Evolutionary conservation across 2,113 vertebrate species (phyloP).

Genomic region (Hippolais icterina): DNA sequence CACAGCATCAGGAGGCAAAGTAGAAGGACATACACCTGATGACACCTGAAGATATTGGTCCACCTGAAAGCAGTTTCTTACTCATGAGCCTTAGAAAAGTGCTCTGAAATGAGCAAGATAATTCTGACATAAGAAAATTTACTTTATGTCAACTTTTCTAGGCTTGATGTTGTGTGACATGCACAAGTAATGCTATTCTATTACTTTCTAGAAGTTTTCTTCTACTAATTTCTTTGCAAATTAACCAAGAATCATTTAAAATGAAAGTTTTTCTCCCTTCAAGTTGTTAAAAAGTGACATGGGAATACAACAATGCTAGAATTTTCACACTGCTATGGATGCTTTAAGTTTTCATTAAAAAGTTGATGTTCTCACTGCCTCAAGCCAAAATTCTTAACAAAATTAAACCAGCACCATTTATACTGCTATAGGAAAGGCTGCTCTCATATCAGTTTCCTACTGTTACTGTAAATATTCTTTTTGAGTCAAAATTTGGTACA

Average conservation of each 20-base stretch:
- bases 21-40: neutral
- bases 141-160: slow-evolving; percentile 1
- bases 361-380: slow-evolving; percentile 34
- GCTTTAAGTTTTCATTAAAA: slow-evolving; percentile 60
- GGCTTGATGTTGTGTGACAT: slow-evolving; percentile 50
- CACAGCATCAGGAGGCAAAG: neutral
- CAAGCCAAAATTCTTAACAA: slow-evolving; percentile 48
- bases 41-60: neutral
- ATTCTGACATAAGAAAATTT: neutral
- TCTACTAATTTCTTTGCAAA: slow-evolving; percentile 68
- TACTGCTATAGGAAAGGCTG: neutral
- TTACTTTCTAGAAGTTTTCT: slow-evolving; percentile 55
- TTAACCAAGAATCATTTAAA: slow-evolving; percentile 71
- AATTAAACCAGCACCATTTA: neutral
- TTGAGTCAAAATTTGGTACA: neutral
- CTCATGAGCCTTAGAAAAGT: neutral
- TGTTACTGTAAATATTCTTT: slow-evolving; percentile 2
- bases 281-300: slow-evolving; percentile 58
- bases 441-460: neutral
- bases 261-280: slow-evolving; percentile 38
- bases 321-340: slow-evolving; percentile 48
- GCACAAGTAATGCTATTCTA: slow-evolving; percentile 24
- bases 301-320: slow-evolving; percentile 20
- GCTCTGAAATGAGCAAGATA: neutral
- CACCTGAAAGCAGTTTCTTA: neutral